Evolutionary conservation across 2,797 vertebrate genomes (phyloP).

Genomic region (Xiphophorus birchmanni): DNA sequence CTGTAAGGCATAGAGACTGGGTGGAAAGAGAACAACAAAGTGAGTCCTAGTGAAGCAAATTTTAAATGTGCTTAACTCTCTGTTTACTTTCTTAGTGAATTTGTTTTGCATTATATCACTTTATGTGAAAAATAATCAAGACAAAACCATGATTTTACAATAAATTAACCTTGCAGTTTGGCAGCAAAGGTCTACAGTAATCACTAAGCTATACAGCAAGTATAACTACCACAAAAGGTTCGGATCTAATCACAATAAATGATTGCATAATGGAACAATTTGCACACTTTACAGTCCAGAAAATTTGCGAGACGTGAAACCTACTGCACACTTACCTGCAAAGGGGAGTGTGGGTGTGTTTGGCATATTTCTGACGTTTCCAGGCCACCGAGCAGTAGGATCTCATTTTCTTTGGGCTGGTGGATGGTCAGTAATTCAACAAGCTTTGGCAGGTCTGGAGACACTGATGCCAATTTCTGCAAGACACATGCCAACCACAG

Average conservation of each 20-base stretch:
- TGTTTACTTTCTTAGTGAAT: neutral
- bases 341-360: constrained; percentile 76
- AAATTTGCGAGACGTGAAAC: constrained; percentile 16
- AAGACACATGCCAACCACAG: constrained; percentile 51
- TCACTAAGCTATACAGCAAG: neutral
- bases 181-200: neutral
- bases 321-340: constrained; percentile 83
- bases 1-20: neutral
- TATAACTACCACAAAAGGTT: constrained; percentile 19
- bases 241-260: constrained; percentile 29
- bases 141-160: neutral
- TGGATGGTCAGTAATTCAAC: constrained; percentile 89
- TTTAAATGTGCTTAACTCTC: neutral
- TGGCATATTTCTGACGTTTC: constrained; percentile 83
- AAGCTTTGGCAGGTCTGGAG: constrained; percentile 91
- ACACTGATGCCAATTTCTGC: constrained; percentile 89
- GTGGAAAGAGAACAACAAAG: neutral
- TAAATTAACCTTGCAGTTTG: neutral
- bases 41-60: neutral
- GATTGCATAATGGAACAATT: constrained; percentile 22
- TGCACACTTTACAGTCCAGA: constrained; percentile 15
- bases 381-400: constrained; percentile 90
- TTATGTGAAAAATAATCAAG: neutral
- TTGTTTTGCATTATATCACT: neutral
- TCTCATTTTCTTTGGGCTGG: constrained; percentile 94